Conservation (phyloP, 1,140 invertebrate species). For the Yoshiicerus persimilis region DNA sequence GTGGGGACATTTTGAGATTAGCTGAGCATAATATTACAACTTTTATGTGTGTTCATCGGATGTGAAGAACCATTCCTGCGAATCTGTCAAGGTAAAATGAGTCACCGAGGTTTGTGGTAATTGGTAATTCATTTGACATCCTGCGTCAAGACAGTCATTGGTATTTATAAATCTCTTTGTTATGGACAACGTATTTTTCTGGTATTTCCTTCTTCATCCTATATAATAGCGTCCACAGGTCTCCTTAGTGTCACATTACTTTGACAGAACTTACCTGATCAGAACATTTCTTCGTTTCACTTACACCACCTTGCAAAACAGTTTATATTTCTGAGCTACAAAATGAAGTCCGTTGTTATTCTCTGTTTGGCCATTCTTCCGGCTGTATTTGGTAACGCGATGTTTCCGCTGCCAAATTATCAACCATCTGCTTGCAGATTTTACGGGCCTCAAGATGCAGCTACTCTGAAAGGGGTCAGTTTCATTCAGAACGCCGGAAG, state of each 20-base stretch:
- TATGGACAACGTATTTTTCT: neutral
- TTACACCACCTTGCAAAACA: neutral
- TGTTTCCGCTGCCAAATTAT: neutral
- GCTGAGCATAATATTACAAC: no score
- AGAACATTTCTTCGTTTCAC: neutral
- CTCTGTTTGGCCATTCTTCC: neutral
- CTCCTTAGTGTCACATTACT: neutral
- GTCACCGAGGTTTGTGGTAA: neutral
- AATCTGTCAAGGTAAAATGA: neutral
- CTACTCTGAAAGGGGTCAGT: conserved; percentile 19
- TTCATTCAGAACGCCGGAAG: conserved; percentile 21
- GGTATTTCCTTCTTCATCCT: neutral
- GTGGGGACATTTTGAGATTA: neutral
- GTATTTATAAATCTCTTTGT: neutral
- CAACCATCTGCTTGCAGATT: neutral
- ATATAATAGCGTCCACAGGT: neutral
- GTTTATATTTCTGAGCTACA: no score
- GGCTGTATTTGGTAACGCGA: neutral
- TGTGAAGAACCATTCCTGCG: neutral
- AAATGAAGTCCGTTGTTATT: neutral
- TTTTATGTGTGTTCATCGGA: neutral
- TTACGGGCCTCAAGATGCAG: conserved; percentile 24
- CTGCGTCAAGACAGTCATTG: neutral
- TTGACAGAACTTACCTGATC: neutral
- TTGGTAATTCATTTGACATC: neutral